Base-by-base conservation (phyloP, 2,888 invertebrate species). In the Oscheius sp. region DNA sequence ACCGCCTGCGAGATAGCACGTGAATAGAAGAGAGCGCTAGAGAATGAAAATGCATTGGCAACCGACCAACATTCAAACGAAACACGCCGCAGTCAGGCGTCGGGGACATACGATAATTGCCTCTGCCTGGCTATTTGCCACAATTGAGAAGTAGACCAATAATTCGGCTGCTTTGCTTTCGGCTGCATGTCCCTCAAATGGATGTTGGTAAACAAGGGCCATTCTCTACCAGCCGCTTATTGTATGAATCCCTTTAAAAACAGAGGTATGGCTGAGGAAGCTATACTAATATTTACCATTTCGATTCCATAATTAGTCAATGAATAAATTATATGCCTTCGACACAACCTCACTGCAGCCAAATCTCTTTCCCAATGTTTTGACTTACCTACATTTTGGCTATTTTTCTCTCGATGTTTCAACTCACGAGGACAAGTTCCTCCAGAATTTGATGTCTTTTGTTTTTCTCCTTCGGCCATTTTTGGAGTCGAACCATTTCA, bases 1-100 rank as follows among this genome's bases (percentile, higher is more conserved):
- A 66, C 66, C 66, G 66, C 66, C 29, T 12, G 21, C 66, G 66
- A 66, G 66, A 66, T 46, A 66, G 29, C 25, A 18, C 7, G 18
- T 9, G 6, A 5, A 3, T 18, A n/a, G 13, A 5, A 35, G 66
- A 66, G 66, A 16, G 49, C 29, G 45, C 63, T 6, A 52, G 66
- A 66, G 66, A 49, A 3, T 16, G 16, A 18, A 23, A 43, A 23
- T 43, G 45, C 25, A 52, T 9, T 66, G 66, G 66, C 66, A 25
- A 52, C 13, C 16, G 27, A 29, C 66, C 66, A 66, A 52, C 29
- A 29, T 66, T 66, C 49, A 27, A 66, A 49, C n/a, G 35, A 63
- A 63, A 63, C 63, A 52, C 66, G 66, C 52, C n/a, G 13, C 41
- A 21, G 35, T 52, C 18, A 49, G 23, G 66, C 66, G 66, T 66